These are phyloP conservation scores for Bombycilla garrulus DNA, from an alignment of 2,113 vertebrate species.

Conservation along the genomic window DNA sequence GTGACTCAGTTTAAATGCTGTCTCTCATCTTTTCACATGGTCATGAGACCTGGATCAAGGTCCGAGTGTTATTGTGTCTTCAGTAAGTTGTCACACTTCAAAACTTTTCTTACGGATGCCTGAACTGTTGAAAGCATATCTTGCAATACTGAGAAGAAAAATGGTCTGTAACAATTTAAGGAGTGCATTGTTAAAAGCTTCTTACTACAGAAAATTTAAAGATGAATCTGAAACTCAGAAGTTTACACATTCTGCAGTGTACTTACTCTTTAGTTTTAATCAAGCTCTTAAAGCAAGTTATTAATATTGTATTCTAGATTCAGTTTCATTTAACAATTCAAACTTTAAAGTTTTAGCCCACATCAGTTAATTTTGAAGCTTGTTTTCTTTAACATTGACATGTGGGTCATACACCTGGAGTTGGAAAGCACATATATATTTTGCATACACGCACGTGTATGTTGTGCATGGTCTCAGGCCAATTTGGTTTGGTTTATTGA, in stretches of 20 bases:
- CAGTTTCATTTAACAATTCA: neutral
- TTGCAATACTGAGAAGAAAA: neutral
- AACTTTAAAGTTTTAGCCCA: neutral
- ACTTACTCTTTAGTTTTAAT: neutral
- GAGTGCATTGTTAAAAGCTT: neutral
- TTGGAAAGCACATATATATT: neutral
- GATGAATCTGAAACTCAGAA: neutral
- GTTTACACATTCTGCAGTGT: accelerated
- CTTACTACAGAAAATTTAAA: neutral
- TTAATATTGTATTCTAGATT: neutral
- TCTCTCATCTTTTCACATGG: neutral
- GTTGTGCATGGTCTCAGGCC: neutral
- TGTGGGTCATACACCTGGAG: neutral
- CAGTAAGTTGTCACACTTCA: neutral
- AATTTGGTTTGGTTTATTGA: neutral
- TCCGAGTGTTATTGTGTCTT: neutral
- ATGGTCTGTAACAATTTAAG: neutral
- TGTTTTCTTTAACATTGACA: neutral
- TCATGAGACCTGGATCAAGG: neutral
- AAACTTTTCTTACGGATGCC: neutral
- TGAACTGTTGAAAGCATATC: neutral
- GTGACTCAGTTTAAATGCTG: neutral
- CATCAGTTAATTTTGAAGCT: neutral
- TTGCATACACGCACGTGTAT: neutral
- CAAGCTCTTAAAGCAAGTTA: neutral